Base-by-base conservation (phyloP, 2,888 invertebrate genomes). In the Hymenopus coronatus region DNA sequence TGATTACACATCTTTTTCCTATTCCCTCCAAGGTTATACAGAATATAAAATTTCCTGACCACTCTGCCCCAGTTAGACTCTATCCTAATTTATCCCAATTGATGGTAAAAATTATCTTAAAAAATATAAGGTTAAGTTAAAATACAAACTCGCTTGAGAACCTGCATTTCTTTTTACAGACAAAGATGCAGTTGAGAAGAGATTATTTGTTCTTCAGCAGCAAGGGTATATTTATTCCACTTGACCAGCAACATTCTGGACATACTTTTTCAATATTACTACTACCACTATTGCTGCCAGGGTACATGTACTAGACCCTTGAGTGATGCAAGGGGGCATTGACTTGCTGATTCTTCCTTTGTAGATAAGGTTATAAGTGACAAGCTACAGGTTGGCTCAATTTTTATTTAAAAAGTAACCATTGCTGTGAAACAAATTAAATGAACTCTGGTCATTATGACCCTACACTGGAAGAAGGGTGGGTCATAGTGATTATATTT, bases 121-220 rank as follows among this genome's bases (percentile, higher is more conserved):
- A 8, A 12, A 40, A 40, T 40, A 40, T 40, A 40, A 40, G 6
- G 40, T 40, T 40, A 40, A 33, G 33, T 33, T 33, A 8, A 40
- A 70, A 70, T 25, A 20, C 1, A 70, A 70, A 70, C 15, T 70
- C 20, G 20, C 4, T 3, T 46, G 46, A 54, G 54, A 54, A 54
- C 3, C 6, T 87, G 40, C 88, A 81, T 88, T 89, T 87, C 82
- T 88, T 89, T 87, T 94, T 94, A 84, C 94, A 98, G 99, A 99
- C 94, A 98, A 98, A 94, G 98, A 98, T 92, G 98, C 99, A 88
- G 99, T 99, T 88, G 99, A 99, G 93, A 98, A 98, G 94, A 96
- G 99, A 91, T 95, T 99, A 89, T 96, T 95, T 92, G 96, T 98
- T 91, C 94, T 98, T 90, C 97, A 98, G 92, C 96, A 97, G 92